Base-by-base conservation (phyloP, 1,140 invertebrate species). In the Drosophila fuyamai region DNA sequence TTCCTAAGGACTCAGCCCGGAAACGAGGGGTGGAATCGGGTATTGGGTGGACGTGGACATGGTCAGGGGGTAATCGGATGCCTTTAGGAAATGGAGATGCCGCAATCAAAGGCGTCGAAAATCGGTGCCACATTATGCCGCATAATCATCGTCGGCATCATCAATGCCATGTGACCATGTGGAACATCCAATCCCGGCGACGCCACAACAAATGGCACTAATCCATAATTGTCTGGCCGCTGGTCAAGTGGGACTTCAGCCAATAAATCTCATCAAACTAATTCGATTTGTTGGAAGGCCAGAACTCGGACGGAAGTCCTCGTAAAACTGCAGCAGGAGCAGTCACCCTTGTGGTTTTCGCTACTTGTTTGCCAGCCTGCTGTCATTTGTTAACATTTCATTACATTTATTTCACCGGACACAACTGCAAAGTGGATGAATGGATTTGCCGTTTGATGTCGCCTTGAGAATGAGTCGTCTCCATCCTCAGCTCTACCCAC, bases 301-400 rank as follows among this genome's bases (percentile, higher is more conserved):
- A 57, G 54, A 58, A 55, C 44, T 12, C 46, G 38, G 27, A 12
- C 32, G 41, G 23, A 62, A 58, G 76, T 38, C 10, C 57, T 44
- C 41, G 44, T 54, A 16, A 36, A 32, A 48, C 53, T 66, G 75
- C 58, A 62, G 43, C 55, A 51, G 18, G 77, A 74, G 41, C 55
- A 63, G 65, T 62, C 77, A 80, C 84, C 85, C 85, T 81, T 89
- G 84, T 59, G 84, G 84, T 89, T 89, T 89, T 65, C 72, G 75
- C 75, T 81, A 66, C 84, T 83, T 89, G 84, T 89, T 89, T 89
- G 79, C 84, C 84, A 78, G 84, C 84, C 77, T 89, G 84, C 89
- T 91, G 83, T 91, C 83, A 83, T 89, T 88, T 89, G 88, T 91
- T 91, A 91, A 91, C 88, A 91, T 91, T 89, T 91, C 88, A 91